Base-by-base conservation (phyloP, 2,888 invertebrate genomes). In the Mimas tiliae region DNA sequence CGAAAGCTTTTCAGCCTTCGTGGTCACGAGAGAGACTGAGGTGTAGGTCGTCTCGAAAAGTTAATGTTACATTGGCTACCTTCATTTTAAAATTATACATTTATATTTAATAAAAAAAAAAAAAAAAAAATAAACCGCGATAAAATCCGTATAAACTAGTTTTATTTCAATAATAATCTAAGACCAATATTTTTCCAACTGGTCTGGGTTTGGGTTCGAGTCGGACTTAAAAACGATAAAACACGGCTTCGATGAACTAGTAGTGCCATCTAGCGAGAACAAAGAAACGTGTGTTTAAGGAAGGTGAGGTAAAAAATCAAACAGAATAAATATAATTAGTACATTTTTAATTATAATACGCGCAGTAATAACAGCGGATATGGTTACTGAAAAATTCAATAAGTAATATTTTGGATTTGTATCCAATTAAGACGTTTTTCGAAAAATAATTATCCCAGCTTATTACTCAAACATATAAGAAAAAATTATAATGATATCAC, bases 401-500 rank as follows among this genome's bases (percentile, higher is more conserved):
- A 45, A 11, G 12, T 45, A 70, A 52, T 68, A 68, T 66, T 70
- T 63, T 53, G 68, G 68, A 69, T 75, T 69, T 70, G 66, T 70
- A 67, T 72, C 70, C 70, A 70, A 74, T 74, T 71, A 69, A 19
- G 47, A 55, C 42, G 42, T 33, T 42, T 72, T 68, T 76, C 77
- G n/a, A 74, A 72, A 74, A 80, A 79, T 75, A 78, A 74, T 69
- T 73, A 75, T 70, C 71, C 80, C 79, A 80, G 79, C 76, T 78
- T 77, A 75, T 77, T 77, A 77, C 72, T 77, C 72, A 70, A 79
- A 76, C 73, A 71, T 74, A 83, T 77, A 80, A 84, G 86, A 82
- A 82, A 82, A 82, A 75, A 77, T 74, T 76, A 85, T 77, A 79
- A 80, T 76, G 72, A 84, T 89, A 89, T 90, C 91, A 91, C 90